Evolutionary conservation across 2,888 invertebrate species (phyloP), one percentile per base, ranked within the genome.

Genomic region (Leuctra nigra): DNA sequence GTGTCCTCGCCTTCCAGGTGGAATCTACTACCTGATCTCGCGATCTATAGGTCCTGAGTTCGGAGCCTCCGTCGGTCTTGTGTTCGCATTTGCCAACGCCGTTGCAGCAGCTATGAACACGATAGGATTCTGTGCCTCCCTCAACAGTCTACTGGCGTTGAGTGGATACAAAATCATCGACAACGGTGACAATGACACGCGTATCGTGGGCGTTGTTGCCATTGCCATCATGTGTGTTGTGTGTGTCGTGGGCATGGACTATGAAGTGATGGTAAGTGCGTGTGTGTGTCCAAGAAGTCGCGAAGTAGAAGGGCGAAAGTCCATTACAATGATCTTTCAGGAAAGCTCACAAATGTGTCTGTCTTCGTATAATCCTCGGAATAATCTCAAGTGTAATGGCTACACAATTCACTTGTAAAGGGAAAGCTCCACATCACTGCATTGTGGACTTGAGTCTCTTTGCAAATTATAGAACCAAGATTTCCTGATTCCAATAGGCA

Each of bases 31-130:
- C 75, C 92, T 99, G 68, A 96, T 98, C 69, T 96, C 94, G 20
- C 80, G 97, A 65, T 94, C 95, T 0, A 76, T 98, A 52, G 98
- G 98, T 0, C 95, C 97, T 0, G 96, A 97, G 73, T 97, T 96
- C 68, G 98, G 97, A 1, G 97, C 96, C 0, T 89, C 96, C 0
- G 94, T 98, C 14, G 98, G 98, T n/a, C 82, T 97, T 11, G 92
- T 98, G 9, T 97, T 98, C 70, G 93, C 96, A 0, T 88, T 97
- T 67, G 98, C 97, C 0, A 98, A 98, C 72, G 92, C 97, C 0
- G 96, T 98, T 0, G 91, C 93, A 0, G 93, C 92, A 0, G 91
- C 94, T 4, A 93, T 97, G 91, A 97, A 97, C 73, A 91, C 95
- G 0, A 96, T 98, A 54, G 98, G 98, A 1, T 98, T 98, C 75